Conservation (phyloP, 2,797 vertebrate species). For the Thripadectes ignobilis region DNA sequence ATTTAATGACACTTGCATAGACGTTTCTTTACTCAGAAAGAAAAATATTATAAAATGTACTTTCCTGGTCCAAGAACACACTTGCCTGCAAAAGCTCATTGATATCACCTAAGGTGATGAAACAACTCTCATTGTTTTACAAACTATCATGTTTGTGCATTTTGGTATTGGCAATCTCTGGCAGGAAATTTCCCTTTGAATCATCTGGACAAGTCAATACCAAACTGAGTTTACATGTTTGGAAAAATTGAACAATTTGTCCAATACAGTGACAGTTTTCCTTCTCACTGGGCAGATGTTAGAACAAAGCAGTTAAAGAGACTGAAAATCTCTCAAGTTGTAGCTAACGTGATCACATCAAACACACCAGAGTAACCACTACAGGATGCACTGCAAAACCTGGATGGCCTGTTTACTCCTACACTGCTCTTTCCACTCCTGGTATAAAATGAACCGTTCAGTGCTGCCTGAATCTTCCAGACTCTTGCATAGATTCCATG, state of each 20-base stretch:
- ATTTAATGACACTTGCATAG: background rate
- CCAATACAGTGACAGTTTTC: background rate
- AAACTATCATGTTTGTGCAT: background rate
- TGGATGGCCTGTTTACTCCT: background rate
- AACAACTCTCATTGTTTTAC: background rate
- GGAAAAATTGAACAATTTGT: background rate
- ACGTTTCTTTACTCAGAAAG: background rate
- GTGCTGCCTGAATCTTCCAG: background rate
- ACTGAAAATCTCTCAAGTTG: background rate
- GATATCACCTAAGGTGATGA: background rate
- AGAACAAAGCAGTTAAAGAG: background rate
- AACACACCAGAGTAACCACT: background rate
- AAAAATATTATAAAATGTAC: background rate
- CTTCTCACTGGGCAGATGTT: background rate
- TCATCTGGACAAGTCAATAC: background rate
- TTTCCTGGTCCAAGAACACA: background rate
- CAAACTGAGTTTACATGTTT: background rate
- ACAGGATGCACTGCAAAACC: background rate
- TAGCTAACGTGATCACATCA: background rate
- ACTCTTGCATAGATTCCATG: background rate
- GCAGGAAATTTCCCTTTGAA: background rate
- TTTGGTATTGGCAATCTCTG: background rate
- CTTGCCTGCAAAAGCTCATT: background rate
- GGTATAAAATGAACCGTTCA: background rate
- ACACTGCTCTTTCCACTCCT: accelerated